Evolutionary conservation across 2,888 invertebrate species (phyloP), one percentile per base, ranked within the genome.

Genomic region (Plagiodera versicolora): DNA sequence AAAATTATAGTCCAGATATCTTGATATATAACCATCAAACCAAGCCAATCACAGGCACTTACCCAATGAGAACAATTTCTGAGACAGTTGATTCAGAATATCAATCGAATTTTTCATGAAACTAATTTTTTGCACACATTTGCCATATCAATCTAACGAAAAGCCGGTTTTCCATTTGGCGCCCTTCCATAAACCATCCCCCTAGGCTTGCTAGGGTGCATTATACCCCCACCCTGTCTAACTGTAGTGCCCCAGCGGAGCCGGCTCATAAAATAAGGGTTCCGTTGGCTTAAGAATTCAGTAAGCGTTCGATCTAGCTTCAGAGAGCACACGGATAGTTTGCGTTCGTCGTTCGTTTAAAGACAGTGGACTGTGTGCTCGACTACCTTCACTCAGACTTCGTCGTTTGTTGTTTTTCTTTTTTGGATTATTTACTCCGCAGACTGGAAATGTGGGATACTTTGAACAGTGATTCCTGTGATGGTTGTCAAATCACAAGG

Each of bases 401-500:
- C 45, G 49, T 58, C n/a, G n/a, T n/a, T n/a, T n/a, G n/a, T 61
- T 56, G 58, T 60, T 59, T 63, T 57, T 61, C 50, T 60, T 47
- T 53, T 63, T 60, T 58, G 47, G 55, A 61, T 48, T 60, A 65
- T 57, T 51, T 56, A 63, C 50, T 57, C 60, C 61, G 49, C 47
- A 49, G 46, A 56, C 44, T 63, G 56, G 64, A 64, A 59, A 74
- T 80, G 72, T 81, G 78, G 79, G 79, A 80, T 72, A 66, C 76
- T 58, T 70, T 77, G 53, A 72, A 68, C 45, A 78, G 78, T 58
- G 74, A 78, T 56, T 54, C 65, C 46, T 81, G 80, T 71, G 80
- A 81, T 63, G 75, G 78, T 67, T 82, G 78, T 68, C 78, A 81
- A 64, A 81, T 79, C 73, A 77, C 81, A 70, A 81, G 81, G 81